Evolutionary conservation across 2,888 invertebrate genomes (phyloP).

Genomic region (Xestia rhomboidea): DNA sequence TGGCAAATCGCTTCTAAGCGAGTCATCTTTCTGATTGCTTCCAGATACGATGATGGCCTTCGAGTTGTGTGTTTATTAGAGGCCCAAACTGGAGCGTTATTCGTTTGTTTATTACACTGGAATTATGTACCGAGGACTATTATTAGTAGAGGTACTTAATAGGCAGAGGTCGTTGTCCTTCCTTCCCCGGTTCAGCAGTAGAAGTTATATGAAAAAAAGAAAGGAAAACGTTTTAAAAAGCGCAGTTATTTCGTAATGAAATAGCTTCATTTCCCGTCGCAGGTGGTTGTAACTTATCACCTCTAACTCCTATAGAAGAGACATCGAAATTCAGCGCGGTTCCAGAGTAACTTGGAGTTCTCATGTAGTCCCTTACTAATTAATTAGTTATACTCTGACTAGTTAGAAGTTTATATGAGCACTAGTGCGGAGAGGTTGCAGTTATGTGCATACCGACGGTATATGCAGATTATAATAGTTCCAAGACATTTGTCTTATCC

Average conservation of each 20-base stretch:
- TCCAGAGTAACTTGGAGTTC: conserved; percentile 24
- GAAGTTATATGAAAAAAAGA: neutral
- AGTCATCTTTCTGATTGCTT: conserved; percentile 46
- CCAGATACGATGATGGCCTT: conserved; percentile 37
- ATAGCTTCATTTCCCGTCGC: neutral
- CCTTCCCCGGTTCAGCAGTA: too few species aligned
- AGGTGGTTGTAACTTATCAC: neutral
- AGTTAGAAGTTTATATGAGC: conserved; percentile 25
- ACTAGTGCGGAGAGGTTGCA: conserved; percentile 4
- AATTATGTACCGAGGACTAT: conserved; percentile 29
- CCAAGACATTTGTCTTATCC: neutral
- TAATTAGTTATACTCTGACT: conserved; percentile 46
- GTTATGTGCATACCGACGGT: conserved; percentile 15
- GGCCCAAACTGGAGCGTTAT: conserved; percentile 29
- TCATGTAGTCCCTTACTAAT: conserved; percentile 36
- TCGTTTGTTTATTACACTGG: conserved; percentile 46
- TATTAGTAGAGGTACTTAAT: conserved; percentile 34
- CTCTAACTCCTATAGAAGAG: neutral
- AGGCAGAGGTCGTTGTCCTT: conserved; percentile 15
- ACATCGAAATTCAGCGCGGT: conserved; percentile 16
- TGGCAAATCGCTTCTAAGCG: conserved; percentile 47
- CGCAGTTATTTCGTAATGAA: neutral
- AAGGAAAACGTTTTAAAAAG: neutral
- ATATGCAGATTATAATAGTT: neutral
- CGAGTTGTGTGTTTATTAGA: conserved; percentile 31